Base-by-base conservation (phyloP, 2,888 invertebrate species). In the Zele albiditarsus region DNA sequence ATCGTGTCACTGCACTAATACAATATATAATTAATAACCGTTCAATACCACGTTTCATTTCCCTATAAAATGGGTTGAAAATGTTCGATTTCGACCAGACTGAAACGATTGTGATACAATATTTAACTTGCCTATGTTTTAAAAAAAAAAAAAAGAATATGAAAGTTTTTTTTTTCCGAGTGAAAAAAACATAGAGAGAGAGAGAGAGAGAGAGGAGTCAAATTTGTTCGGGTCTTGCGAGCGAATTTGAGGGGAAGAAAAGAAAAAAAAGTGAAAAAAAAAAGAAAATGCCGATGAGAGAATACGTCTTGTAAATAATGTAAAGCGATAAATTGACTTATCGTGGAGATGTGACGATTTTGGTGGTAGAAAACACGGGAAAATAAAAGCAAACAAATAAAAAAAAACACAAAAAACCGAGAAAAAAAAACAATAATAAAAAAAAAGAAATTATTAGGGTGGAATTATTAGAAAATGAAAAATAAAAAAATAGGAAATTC, bases 81-180 rank as follows among this genome's bases (percentile, higher is more conserved):
- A 87, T 85, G 87, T 87, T 89, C 88, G 87, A 88, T 88, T 87
- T 86, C 85, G 86, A 89, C 87, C 87, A 88, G 88, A 88, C 85
- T 87, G 86, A 86, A 85, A 89, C 87, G 88, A 89, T 89, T 89
- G 88, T 89, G 88, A 89, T 89, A 89, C 86, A 87, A 88, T 87
- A 89, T 88, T 89, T 88, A 89, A 88, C 89, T 89, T 88, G 88
- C 86, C 88, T 89, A 88, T 86, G 88, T 88, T 88, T 84, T 83
- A 84, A 86, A 81, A 77, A 71, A 75, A 76, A 80, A 69, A 73
- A 71, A n/a, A 53, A 53, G n/a, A 20, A 20, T 20, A 53, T 20
- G 20, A 38, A 38, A 38, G 38, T 38, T 53, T 53, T 53, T 20
- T 53, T 20, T 42, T 42, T 53, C 20, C 20, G 20, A 16, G 75